These are phyloP conservation scores for Drosophila buzzatii DNA, from an alignment of 2,888 invertebrate species.

Conservation along the genomic window DNA sequence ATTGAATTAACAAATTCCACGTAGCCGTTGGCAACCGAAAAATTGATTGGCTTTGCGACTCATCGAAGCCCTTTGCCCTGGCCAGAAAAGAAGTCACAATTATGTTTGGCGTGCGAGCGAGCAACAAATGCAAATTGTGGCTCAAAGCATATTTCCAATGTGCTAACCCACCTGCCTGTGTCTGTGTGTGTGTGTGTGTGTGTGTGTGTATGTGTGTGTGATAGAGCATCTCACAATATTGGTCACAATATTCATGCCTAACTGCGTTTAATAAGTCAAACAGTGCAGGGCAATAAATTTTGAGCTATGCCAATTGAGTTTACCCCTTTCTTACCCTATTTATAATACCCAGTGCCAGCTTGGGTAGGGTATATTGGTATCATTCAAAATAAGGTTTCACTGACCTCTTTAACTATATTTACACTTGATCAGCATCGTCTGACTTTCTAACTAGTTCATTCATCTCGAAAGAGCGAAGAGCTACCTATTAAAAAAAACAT, in stretches of 20 bases:
- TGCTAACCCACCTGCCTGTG: neutral
- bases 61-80: constrained; percentile 38
- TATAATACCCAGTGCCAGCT: constrained; percentile 14
- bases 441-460: too few relatives aligned
- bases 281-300: constrained; percentile 57
- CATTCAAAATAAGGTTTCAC: too few relatives aligned
- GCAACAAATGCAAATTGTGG: constrained; percentile 80
- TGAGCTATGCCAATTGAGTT: constrained; percentile 47
- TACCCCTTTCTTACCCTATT: constrained; percentile 53
- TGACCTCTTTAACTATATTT: neutral
- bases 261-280: constrained; percentile 72
- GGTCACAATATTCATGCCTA: constrained; percentile 58
- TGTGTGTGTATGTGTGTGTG: constrained; percentile 18
- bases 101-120: constrained; percentile 74
- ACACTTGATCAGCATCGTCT: neutral
- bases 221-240: constrained; percentile 48
- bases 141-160: constrained; percentile 22
- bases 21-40: constrained; percentile 82
- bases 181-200: constrained; percentile 17
- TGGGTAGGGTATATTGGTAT: neutral
- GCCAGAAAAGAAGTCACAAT: constrained; percentile 60
- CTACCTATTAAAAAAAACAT: too few relatives aligned
- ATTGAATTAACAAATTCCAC: constrained; percentile 85
- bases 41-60: constrained; percentile 78
- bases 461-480: too few relatives aligned